Base-by-base conservation (phyloP, 2,113 vertebrate genomes). In the Calonectris borealis region DNA sequence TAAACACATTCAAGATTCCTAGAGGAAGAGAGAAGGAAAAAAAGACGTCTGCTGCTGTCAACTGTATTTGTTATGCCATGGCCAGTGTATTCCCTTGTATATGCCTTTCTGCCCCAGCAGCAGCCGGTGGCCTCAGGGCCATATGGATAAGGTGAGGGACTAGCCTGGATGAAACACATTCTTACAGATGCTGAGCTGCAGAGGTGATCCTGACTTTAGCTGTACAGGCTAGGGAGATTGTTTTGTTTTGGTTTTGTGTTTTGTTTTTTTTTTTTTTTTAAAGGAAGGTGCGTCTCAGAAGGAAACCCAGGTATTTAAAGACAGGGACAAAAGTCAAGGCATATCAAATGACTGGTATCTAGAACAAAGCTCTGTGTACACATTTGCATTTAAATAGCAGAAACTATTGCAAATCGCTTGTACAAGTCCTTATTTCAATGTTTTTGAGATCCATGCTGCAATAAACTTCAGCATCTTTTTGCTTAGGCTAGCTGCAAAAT, bases 341-440 rank as follows among this genome's bases (percentile, higher is more conserved):
- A 29, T 55, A 72, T 87, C 36, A 72, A 89, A 91, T 48, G 27
- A 54, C n/a, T 55, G 34, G 44, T 66, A 60, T 51, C 68, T 76
- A 65, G 70, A 92, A 90, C 38, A 83, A 87, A 89, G 81, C 10
- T 58, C 25, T n/a, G 8, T 51, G 40, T n/a, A 46, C 14, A 42
- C 20, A 71, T 94, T 93, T 92, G 68, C 83, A 93, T 95, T 89
- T 95, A 90, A 95, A 93, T 66, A 79, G 60, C 29, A 83, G 85
- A 82, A 94, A 26, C 36, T 46, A 42, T 29, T 55, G 61, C 34
- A 89, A 92, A 87, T 88, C 14, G 3, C 52, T 55, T 55, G 42
- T 31, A 64, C 16, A 44, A 65, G 42, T 75, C 40, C 60, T 88
- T 72, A 65, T 90, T 88, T 90, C 68, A 72, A 46, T 72, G 58